Evolutionary conservation across 2,888 invertebrate species (phyloP).

Genomic region (Perizoma affinitatum): DNA sequence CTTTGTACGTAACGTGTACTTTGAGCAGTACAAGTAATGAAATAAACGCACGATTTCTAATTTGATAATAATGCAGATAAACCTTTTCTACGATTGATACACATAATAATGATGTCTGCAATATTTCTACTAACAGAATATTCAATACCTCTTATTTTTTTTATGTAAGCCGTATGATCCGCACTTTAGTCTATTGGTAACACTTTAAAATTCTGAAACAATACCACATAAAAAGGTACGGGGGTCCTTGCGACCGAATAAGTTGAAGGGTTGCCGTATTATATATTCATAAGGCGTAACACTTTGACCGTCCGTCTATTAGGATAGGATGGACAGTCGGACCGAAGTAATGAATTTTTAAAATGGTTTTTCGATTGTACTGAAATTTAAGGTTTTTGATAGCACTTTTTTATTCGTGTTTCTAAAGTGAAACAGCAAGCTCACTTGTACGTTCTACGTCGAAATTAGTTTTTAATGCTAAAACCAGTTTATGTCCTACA

Average conservation of each 20-base stretch:
- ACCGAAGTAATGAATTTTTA: slow-evolving; percentile 65
- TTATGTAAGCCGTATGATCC: not conserved
- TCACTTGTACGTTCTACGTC: too few relatives aligned
- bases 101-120: too few relatives aligned
- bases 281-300: slow-evolving; percentile 75
- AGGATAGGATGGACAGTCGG: slow-evolving; percentile 51
- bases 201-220: slow-evolving; percentile 39
- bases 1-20: too few relatives aligned
- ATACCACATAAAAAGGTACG: slow-evolving; percentile 47
- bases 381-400: too few relatives aligned
- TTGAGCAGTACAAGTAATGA: too few relatives aligned
- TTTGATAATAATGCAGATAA: too few relatives aligned
- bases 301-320: slow-evolving; percentile 69
- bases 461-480: too few relatives aligned
- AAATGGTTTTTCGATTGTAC: slow-evolving; percentile 51
- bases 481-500: too few relatives aligned
- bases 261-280: slow-evolving; percentile 72
- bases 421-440: too few relatives aligned
- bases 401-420: too few relatives aligned
- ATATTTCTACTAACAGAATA: not conserved
- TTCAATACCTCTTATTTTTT: not conserved
- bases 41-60: too few relatives aligned
- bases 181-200: not conserved
- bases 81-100: too few relatives aligned
- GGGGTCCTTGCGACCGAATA: slow-evolving; percentile 45